Conservation (phyloP, 2,113 vertebrate genomes). For the Cisticola juncidis region DNA sequence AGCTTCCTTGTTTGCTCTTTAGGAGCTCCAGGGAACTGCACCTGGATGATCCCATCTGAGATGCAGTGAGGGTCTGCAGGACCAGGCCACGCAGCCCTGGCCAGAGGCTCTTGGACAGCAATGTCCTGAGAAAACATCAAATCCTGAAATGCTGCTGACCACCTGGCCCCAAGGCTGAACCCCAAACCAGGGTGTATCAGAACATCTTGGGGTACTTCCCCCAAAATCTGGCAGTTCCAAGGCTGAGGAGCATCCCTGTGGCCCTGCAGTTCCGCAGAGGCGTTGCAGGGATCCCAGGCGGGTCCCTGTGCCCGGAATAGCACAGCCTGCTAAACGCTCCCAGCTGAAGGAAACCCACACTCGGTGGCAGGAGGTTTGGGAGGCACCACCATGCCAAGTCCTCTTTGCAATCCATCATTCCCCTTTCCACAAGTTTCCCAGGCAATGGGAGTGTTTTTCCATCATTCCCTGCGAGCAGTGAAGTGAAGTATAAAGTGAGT, state of each 20-base stretch:
- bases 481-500: constrained; percentile 13
- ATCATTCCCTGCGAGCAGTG: constrained; percentile 2
- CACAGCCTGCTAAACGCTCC: neutral
- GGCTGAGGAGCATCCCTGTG: neutral
- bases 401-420: neutral
- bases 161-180: neutral
- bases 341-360: neutral
- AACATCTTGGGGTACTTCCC: neutral
- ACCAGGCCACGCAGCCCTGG: neutral
- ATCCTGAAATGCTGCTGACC: neutral
- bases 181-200: too few relatives aligned
- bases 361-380: neutral
- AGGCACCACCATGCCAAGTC: neutral
- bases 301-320: neutral
- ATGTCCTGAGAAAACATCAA: neutral
- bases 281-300: neutral
- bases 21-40: neutral
- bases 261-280: neutral
- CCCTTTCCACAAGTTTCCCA: neutral
- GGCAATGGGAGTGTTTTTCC: constrained; percentile 9
- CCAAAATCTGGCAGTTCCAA: neutral
- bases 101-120: neutral
- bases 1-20: neutral
- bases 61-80: accelerated
- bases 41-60: accelerated